Conservation (phyloP, 2,113 vertebrate genomes). For the Neolamprologus sp. region DNA sequence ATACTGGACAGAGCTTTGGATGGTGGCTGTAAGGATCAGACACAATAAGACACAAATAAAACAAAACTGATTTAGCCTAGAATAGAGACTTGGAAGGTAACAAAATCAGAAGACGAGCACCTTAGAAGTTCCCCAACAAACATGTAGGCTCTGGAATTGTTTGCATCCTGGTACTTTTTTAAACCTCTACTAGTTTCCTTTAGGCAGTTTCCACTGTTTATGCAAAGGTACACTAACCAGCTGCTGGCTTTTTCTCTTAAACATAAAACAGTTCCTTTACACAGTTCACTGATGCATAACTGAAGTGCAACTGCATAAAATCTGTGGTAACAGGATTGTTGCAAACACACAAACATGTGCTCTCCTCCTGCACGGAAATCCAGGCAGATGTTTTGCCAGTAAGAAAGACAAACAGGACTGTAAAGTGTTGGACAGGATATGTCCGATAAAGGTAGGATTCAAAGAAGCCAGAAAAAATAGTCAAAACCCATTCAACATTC, state of each 20-base stretch:
- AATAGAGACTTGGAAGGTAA: background rate
- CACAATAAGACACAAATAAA: background rate
- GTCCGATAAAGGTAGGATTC: background rate
- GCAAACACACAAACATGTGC: background rate
- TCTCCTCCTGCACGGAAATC: background rate
- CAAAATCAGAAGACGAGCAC: background rate
- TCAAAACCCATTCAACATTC: background rate
- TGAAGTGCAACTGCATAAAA: background rate
- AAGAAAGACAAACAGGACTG: background rate
- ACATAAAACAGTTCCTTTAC: background rate
- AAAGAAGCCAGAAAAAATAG: background rate
- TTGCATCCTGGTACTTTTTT: background rate
- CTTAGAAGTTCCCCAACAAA: background rate
- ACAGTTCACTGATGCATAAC: background rate
- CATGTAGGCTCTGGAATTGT: background rate
- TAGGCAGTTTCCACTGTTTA: background rate
- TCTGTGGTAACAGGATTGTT: background rate
- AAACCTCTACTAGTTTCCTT: background rate
- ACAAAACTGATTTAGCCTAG: background rate
- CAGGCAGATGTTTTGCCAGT: background rate
- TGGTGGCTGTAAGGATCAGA: slow-evolving; percentile 74
- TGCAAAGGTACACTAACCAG: background rate
- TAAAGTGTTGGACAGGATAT: background rate
- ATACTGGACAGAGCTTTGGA: slow-evolving; percentile 92
- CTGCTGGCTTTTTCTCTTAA: background rate